phyloP scores from a whole-genome alignment of 2,888 invertebrate genomes.

The Sussaba pulchella region DNA sequence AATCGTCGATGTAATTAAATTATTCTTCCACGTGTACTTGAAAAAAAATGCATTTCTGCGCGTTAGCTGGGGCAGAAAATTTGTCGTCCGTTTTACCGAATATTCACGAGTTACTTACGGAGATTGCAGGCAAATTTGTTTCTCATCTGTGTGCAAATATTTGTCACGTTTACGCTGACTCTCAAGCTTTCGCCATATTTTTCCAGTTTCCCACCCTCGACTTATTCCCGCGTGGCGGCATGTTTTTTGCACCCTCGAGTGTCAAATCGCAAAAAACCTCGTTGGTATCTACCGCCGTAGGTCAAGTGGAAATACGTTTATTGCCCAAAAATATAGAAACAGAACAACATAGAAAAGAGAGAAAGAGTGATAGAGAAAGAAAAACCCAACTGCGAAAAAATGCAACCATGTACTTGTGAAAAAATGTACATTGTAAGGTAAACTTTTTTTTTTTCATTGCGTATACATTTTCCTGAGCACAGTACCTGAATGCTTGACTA shows the following conservation, averaged over 20 bases:
- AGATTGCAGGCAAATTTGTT: background rate
- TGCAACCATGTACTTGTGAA: background rate
- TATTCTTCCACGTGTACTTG: conserved; percentile 27
- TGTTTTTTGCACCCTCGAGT: conserved; percentile 4
- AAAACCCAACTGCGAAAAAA: background rate
- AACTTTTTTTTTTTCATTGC: conserved; percentile 24
- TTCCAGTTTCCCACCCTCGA: background rate
- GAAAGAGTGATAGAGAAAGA: too few relatives aligned
- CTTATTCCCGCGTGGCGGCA: background rate
- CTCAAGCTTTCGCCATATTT: conserved; percentile 26
- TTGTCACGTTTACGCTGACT: background rate
- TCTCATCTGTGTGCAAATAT: conserved; percentile 2
- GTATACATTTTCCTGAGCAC: background rate
- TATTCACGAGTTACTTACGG: too few relatives aligned
- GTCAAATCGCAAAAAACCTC: conserved; percentile 7
- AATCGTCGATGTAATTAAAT: conserved; percentile 39
- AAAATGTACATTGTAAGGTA: conserved; percentile 24
- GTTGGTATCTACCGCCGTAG: too few relatives aligned
- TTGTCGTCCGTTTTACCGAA: too few relatives aligned
- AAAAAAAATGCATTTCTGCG: background rate
- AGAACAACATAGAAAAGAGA: too few relatives aligned
- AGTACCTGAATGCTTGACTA: background rate
- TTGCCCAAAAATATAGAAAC: too few relatives aligned
- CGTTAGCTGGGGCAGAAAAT: too few relatives aligned
- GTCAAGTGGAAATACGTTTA: too few relatives aligned